These are phyloP conservation scores for Synaphobranchus kaupii DNA, from an alignment of 2,797 vertebrate species.

Conservation along the genomic window DNA sequence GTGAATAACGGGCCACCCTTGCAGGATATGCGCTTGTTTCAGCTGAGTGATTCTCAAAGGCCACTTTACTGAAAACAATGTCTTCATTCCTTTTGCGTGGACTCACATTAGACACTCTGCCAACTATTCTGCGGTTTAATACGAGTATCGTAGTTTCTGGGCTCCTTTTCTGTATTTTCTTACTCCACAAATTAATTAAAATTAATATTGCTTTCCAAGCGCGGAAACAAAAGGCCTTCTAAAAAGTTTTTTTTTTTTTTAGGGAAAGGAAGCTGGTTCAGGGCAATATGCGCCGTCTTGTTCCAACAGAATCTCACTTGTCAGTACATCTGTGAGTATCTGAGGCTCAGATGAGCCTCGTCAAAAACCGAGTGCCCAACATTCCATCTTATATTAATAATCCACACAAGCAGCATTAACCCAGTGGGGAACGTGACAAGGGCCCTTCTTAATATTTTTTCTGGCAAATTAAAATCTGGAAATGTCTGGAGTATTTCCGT, in stretches of 20 bases:
- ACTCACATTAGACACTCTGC: slow-evolving; percentile 23
- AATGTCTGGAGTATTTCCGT: slow-evolving; percentile 35
- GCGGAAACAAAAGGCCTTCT: slow-evolving; percentile 59
- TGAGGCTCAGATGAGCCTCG: slow-evolving; percentile 22
- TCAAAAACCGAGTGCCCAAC: slow-evolving; percentile 21
- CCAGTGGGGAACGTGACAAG: slow-evolving; percentile 18
- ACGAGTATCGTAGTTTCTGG: slow-evolving; percentile 23
- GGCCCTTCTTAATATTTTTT: slow-evolving; percentile 33
- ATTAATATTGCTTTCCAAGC: slow-evolving; percentile 46
- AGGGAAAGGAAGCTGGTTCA: slow-evolving; percentile 42
- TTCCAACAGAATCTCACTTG: slow-evolving; percentile 13
- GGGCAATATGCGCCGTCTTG: slow-evolving; percentile 31
- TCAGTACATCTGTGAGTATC: slow-evolving; percentile 6
- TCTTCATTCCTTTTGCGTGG: slow-evolving; percentile 1
- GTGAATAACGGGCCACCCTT: slow-evolving; percentile 38
- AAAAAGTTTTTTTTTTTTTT: slow-evolving; percentile 46
- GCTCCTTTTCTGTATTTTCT: slow-evolving; percentile 43
- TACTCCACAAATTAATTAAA: slow-evolving; percentile 55
- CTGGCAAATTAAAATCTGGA: slow-evolving; percentile 35
- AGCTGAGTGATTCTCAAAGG: slow-evolving; percentile 7
- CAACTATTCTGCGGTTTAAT: slow-evolving; percentile 18
- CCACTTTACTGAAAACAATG: slow-evolving; percentile 8
- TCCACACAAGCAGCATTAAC: slow-evolving; percentile 23
- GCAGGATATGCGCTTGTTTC: slow-evolving; percentile 15
- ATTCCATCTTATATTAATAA: slow-evolving; percentile 43